phyloP scores from a whole-genome alignment of 2,888 invertebrate genomes.

The Folsomia manolachei region DNA sequence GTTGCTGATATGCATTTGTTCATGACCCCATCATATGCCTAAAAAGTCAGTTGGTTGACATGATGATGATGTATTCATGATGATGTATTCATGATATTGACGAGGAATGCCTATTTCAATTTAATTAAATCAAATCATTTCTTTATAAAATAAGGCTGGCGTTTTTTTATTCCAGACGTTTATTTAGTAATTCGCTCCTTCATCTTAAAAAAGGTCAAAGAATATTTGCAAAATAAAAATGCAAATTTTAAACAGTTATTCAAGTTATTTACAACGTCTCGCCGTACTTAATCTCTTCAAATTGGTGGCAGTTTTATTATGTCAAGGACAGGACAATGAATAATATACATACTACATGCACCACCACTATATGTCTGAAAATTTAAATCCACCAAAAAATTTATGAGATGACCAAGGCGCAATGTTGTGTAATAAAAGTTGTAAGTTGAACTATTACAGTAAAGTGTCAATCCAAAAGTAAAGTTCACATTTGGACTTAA shows the following conservation, averaged over 20 bases:
- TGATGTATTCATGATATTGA: too few species aligned
- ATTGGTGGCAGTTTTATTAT: background rate
- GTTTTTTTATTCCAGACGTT: too few species aligned
- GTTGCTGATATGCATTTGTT: too few species aligned
- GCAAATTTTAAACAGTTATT: background rate
- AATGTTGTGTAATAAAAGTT: conserved; percentile 11
- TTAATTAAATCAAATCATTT: too few species aligned
- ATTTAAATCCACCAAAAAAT: background rate
- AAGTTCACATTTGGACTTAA: conserved; percentile 5
- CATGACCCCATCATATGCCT: too few species aligned
- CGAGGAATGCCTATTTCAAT: too few species aligned
- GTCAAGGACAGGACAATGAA: background rate
- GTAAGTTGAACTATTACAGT: conserved; percentile 16
- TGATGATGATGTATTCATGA: too few species aligned
- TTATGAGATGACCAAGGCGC: conserved; percentile 9
- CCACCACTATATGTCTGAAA: background rate
- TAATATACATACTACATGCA: too few species aligned
- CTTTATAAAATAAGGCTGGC: too few species aligned
- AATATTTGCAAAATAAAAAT: background rate
- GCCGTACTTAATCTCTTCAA: background rate
- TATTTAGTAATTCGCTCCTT: too few species aligned
- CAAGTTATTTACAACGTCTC: background rate
- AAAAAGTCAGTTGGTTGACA: too few species aligned
- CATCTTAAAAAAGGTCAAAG: background rate
- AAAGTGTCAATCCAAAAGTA: conserved; percentile 14